phyloP scores from a whole-genome alignment of 2,797 vertebrate genomes.

The Liparis tanakae region DNA sequence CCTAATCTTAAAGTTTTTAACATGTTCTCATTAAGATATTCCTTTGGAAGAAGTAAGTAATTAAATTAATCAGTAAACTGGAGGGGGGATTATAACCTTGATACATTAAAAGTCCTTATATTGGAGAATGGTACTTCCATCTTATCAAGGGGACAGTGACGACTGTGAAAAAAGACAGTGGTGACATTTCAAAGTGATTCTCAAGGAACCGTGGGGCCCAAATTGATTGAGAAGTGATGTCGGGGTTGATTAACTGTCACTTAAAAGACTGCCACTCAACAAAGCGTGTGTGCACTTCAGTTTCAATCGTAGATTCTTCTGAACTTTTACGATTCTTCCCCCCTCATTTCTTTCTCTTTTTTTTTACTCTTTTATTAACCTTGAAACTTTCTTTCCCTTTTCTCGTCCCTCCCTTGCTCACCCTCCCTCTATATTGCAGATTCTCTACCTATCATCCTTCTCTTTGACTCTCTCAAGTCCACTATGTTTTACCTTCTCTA shows the following conservation, averaged over 20 bases:
- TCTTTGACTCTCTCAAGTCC: slow-evolving; percentile 27
- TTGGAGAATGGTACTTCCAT: slow-evolving; percentile 1
- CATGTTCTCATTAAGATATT: slow-evolving; percentile 16
- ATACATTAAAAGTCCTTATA: slow-evolving; percentile 5
- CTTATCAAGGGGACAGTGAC: neutral
- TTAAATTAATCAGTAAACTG: neutral
- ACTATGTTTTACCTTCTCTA: slow-evolving; percentile 17
- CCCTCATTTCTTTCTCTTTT: neutral
- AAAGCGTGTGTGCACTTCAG: neutral
- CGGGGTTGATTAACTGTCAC: slow-evolving; percentile 18
- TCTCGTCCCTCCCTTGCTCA: neutral
- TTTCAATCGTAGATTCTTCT: slow-evolving; percentile 9
- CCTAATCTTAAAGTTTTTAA: slow-evolving; percentile 34
- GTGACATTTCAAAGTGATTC: slow-evolving; percentile 26
- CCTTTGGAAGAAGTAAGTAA: neutral
- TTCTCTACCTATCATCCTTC: neutral
- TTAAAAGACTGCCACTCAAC: slow-evolving; percentile 13
- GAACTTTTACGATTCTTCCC: slow-evolving; percentile 5
- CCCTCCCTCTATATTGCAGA: neutral
- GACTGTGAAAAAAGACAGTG: neutral
- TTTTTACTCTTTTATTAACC: neutral
- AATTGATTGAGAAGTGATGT: slow-evolving; percentile 14
- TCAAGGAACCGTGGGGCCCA: neutral
- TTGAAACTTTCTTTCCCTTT: slow-evolving; percentile 4
- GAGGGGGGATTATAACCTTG: neutral